Conservation (phyloP, 2,888 invertebrate species). For the Stenodera caucasica region DNA sequence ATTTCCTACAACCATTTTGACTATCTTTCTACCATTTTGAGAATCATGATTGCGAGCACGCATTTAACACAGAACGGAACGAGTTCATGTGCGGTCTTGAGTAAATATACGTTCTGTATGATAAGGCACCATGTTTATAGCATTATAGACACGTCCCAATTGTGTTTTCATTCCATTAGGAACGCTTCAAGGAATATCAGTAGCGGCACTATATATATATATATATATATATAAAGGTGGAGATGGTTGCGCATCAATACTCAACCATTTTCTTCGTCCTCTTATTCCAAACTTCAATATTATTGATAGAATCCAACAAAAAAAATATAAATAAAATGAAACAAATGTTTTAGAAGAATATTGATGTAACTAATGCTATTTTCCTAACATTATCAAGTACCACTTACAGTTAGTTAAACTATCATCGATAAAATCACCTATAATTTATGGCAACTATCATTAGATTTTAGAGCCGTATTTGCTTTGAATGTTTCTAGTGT, state of each 20-base stretch:
- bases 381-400: too few species aligned
- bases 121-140: constrained; percentile 43
- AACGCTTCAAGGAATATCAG: constrained; percentile 32
- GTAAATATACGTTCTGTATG: constrained; percentile 43
- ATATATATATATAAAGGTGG: too few species aligned
- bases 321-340: too few species aligned
- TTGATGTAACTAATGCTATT: too few species aligned
- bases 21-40: constrained; percentile 15
- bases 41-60: constrained; percentile 35
- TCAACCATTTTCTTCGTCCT: not conserved
- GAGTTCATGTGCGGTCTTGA: constrained; percentile 37
- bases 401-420: too few species aligned
- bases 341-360: too few species aligned
- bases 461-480: too few species aligned
- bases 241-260: constrained; percentile 24
- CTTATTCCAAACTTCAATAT: not conserved
- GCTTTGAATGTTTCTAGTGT: too few species aligned
- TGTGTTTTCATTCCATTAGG: constrained; percentile 46
- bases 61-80: constrained; percentile 24
- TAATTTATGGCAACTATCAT: too few species aligned
- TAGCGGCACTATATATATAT: too few species aligned
- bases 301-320: too few species aligned
- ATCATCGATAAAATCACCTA: too few species aligned
- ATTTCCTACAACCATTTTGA: not conserved
- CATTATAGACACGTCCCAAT: constrained; percentile 44